Percentiles rank a stretch among this genome's conserved stretches.
Conservation (phyloP, 2,113 vertebrate species). For the Carollia perspicillata region DNA sequence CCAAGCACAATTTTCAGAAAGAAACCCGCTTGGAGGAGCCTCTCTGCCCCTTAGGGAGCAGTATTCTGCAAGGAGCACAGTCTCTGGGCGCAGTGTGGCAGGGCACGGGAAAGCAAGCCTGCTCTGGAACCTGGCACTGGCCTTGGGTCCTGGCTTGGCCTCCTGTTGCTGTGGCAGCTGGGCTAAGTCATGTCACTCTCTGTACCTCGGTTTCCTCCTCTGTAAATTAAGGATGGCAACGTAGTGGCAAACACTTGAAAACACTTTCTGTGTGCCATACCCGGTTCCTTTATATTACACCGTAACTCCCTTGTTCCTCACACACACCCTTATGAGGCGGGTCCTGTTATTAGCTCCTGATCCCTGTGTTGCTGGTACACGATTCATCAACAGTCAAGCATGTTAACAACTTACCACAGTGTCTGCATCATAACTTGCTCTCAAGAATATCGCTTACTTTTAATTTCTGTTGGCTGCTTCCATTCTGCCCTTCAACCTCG, state of each 20-base stretch:
- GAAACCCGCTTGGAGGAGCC: neutral
- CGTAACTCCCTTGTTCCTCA: neutral
- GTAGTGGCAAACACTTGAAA: neutral
- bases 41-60: neutral
- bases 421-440: neutral
- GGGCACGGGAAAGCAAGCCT: fast-evolving
- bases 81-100: neutral
- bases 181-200: neutral
- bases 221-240: neutral
- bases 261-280: neutral
- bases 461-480: neutral
- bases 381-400: neutral
- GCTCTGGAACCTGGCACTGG: neutral
- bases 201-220: neutral
- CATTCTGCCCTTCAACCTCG: neutral
- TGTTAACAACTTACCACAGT: neutral
- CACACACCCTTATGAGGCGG: neutral
- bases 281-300: neutral
- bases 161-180: neutral
- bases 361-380: neutral
- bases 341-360: neutral
- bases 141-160: neutral
- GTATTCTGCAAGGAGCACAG: neutral
- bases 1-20: neutral
- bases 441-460: neutral